Conservation (phyloP, 2,797 vertebrate species). For the Florisuga fusca region DNA sequence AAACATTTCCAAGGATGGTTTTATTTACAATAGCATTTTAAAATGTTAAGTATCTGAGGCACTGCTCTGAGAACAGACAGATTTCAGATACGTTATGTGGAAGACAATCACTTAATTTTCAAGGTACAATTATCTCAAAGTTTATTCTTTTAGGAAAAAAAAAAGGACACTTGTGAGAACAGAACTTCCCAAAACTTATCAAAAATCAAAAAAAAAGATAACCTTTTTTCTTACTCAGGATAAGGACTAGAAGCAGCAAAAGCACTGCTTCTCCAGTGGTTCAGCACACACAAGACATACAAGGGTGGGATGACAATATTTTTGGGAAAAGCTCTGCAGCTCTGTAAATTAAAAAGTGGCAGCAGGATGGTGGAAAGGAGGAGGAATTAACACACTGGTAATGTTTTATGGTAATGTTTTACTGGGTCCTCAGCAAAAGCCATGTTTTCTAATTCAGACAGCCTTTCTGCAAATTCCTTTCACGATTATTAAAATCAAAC, state of each 20-base stretch:
- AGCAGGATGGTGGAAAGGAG: slow-evolving; percentile 46
- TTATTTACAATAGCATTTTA: slow-evolving; percentile 43
- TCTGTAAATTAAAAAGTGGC: slow-evolving; percentile 49
- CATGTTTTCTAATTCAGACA: background rate
- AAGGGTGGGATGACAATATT: background rate
- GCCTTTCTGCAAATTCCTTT: background rate
- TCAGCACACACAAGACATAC: background rate
- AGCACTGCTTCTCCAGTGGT: background rate
- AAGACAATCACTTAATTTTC: slow-evolving; percentile 4
- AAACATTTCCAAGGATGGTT: slow-evolving; percentile 2
- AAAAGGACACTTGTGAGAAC: background rate
- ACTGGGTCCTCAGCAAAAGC: background rate
- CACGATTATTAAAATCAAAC: background rate
- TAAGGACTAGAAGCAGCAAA: background rate
- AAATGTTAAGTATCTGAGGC: slow-evolving; percentile 39
- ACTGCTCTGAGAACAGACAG: background rate
- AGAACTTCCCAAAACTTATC: background rate
- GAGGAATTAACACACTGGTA: background rate
- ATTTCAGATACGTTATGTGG: slow-evolving; percentile 9
- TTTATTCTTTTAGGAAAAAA: background rate
- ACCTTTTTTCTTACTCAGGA: background rate
- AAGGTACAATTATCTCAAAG: slow-evolving; percentile 22
- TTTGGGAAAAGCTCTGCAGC: slow-evolving; percentile 31
- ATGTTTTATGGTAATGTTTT: slow-evolving; percentile 23
- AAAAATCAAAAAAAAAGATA: background rate